Evolutionary conservation across 2,888 invertebrate species (phyloP), one percentile per base, ranked within the genome.

Genomic region (Andricus curvator): DNA sequence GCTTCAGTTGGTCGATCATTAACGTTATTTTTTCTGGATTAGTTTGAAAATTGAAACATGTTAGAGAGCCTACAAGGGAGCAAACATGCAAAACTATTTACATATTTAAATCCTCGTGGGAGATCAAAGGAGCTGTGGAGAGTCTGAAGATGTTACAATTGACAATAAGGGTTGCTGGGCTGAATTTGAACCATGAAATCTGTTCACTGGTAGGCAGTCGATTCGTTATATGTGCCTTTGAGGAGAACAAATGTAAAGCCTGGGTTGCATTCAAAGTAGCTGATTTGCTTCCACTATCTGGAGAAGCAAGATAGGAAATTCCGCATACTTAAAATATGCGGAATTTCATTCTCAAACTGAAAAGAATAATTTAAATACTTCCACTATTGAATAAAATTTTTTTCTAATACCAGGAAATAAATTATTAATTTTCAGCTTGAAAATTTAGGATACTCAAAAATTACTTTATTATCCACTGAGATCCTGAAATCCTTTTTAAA

Each of bases 281-380:
- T 51, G 81, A 81, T 81, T 67, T 80, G 80, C 77, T 81, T 81
- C 79, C 79, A 25, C 25, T 22, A 77, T 79, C 70, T 77, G 66
- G 17, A 41, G 41, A 29, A 48, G 48, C 48, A 48, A 17, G 15
- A 48, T 48, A 4, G 15, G 4, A 48, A 48, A 48, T 48, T 48
- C 4, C 15, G 15, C 48, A 48, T 15, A 4, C 15, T 48, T 48
- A 4, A 15, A 15, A 15, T 48, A 17, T 48, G 17, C 48, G 56
- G 15, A 29, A 66, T 60, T 74, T 66, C 37, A 62, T 62, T 62
- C 37, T 25, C 8, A 2, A 56, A 3, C 51, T 56, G 9, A 56
- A 9, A n/a, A n/a, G 56, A 56, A 9, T 56, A n/a, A n/a, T 9
- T n/a, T 9, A n/a, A 56, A 56, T 56, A n/a, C 9, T 56, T 56